Evolutionary conservation across 1,140 invertebrate species (phyloP), one percentile per base, ranked within the genome.

Genomic region (Leptinotarsa texana): DNA sequence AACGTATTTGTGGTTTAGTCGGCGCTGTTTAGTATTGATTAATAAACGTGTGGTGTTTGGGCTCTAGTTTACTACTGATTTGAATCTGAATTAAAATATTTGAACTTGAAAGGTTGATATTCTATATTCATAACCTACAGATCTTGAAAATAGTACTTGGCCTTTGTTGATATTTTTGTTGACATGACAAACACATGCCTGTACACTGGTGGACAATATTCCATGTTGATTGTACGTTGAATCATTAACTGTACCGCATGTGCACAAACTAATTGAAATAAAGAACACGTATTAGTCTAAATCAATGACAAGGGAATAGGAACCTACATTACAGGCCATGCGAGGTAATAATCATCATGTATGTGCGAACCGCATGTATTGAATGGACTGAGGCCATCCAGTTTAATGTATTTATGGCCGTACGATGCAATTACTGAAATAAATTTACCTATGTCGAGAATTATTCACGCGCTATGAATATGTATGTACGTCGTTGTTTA

Each of bases 331-430:
- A 57, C 51, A 15, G 51, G n/a, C 51, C 65, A 27, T 17, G 65
- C 65, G 22, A 24, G 65, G n/a, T 27, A 67, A 67, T 67, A 67
- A 67, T 67, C 24, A 67, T 67, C 24, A 33, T 67, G 42, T 67
- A 42, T 67, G 42, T 27, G 65, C n/a, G 24, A 67, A 24, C 65
- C 65, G 24, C 24, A 42, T 67, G 42, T 67, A 67, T 24, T 42
- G 15, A 42, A 42, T 33, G 24, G 65, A 15, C 18, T 42, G 42
- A 24, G 24, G 65, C 42, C 65, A 67, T 67, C 65, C 42, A 67
- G 65, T 67, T 67, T 67, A 67, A 67, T 67, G 65, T 67, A 67
- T 67, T 67, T 67, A 67, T 67, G 65, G 27, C 51, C 5, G 51
- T 67, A 24, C 24, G 27, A 42, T 27, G 65, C 24, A 67, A 67